Evolutionary conservation across 2,888 invertebrate species (phyloP).

Genomic region (Carabus problematicus): DNA sequence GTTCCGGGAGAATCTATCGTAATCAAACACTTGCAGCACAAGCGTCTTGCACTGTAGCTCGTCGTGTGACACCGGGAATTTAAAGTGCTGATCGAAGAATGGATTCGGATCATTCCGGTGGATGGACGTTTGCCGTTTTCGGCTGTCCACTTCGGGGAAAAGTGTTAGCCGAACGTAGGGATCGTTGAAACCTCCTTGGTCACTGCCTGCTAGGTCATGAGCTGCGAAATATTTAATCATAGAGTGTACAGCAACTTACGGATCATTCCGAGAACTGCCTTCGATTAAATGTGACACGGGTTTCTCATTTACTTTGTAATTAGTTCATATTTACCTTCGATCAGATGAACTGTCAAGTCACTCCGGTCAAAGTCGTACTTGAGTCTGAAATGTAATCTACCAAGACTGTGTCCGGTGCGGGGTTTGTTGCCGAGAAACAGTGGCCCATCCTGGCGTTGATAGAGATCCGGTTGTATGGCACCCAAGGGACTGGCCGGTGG

Average conservation of each 20-base stretch:
- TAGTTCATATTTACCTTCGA: constrained; percentile 72
- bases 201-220: constrained; percentile 82
- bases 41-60: constrained; percentile 82
- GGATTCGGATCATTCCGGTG: constrained; percentile 86
- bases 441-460: constrained; percentile 81
- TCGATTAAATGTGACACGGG: background rate
- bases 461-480: constrained; percentile 86
- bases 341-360: constrained; percentile 88
- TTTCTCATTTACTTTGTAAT: background rate
- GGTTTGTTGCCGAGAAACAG: constrained; percentile 70
- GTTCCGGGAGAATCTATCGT: constrained; percentile 82
- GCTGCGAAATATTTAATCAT: constrained; percentile 59
- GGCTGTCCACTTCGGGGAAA: constrained; percentile 83
- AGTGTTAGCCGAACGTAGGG: constrained; percentile 84
- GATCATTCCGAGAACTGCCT: background rate
- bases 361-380: constrained; percentile 91
- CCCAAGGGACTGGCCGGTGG: constrained; percentile 72
- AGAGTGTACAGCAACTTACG: background rate
- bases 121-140: constrained; percentile 84
- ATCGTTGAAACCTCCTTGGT: constrained; percentile 88
- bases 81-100: constrained; percentile 90
- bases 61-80: constrained; percentile 90
- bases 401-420: constrained; percentile 74
- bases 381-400: constrained; percentile 82
- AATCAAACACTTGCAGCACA: constrained; percentile 74